A percentile compares a stretch with the other conserved stretches of the same genome.
Conservation (phyloP, 2,113 vertebrate genomes). For the Mohoua ochrocephala region DNA sequence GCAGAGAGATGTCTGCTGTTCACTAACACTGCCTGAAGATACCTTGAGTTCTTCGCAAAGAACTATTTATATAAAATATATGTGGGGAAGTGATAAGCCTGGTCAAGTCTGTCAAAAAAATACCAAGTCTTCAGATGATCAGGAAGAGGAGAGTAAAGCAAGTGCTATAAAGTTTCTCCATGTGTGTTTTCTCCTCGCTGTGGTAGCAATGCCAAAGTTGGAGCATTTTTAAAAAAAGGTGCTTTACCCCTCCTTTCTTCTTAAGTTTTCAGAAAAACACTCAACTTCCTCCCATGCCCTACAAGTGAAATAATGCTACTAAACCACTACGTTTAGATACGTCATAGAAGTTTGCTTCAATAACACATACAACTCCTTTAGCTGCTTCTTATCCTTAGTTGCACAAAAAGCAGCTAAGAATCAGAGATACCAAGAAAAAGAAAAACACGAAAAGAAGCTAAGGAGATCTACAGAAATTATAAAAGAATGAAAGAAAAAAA, state of each 20-base stretch:
- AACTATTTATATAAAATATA: background rate
- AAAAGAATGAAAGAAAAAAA: background rate
- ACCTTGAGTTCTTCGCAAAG: background rate
- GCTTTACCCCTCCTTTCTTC: background rate
- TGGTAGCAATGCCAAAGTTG: background rate
- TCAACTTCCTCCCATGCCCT: background rate
- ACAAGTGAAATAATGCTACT: background rate
- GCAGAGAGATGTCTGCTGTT: background rate
- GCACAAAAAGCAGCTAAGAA: background rate
- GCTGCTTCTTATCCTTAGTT: background rate
- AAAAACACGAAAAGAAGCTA: accelerated
- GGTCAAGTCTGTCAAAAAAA: background rate
- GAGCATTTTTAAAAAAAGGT: background rate
- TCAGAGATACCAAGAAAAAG: background rate
- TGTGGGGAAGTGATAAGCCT: background rate
- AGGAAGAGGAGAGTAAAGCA: background rate
- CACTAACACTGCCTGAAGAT: background rate
- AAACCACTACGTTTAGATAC: background rate
- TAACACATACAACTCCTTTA: background rate
- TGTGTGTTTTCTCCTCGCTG: background rate
- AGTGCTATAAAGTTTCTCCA: background rate
- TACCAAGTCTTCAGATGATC: background rate
- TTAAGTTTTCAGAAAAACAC: background rate
- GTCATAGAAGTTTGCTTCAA: background rate
- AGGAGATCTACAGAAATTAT: background rate